Conservation (phyloP, 2,113 vertebrate species). For the Ariopsis seemanni region DNA sequence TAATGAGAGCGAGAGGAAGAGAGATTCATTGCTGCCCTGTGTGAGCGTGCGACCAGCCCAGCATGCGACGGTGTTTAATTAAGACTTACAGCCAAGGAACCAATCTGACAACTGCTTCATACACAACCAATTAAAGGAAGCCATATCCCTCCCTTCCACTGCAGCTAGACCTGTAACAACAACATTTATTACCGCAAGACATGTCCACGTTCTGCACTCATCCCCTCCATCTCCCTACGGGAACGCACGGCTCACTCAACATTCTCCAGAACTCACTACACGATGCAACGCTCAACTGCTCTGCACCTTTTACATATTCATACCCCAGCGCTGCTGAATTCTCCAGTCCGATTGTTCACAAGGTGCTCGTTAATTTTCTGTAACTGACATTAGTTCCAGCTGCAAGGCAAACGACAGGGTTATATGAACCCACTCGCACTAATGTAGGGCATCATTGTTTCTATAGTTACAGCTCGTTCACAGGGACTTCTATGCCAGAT, state of each 20-base stretch:
- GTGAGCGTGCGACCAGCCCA: conserved; percentile 34
- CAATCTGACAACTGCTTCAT: conserved; percentile 55
- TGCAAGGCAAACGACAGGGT: not conserved
- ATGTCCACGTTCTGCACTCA: not conserved
- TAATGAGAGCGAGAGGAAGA: conserved; percentile 9
- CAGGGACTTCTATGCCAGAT: not conserved
- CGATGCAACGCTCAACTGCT: not conserved
- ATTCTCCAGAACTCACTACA: not conserved
- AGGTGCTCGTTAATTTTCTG: not conserved
- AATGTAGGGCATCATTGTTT: not conserved
- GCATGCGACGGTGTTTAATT: conserved; percentile 56
- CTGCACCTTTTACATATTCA: not conserved
- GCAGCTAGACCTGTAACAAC: conserved; percentile 39
- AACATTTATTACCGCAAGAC: conserved; percentile 31
- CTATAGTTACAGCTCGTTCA: not conserved
- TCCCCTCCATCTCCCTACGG: not conserved
- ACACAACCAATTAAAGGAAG: conserved; percentile 51
- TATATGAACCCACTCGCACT: not conserved
- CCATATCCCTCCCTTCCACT: conserved; percentile 6
- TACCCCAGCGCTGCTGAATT: not conserved
- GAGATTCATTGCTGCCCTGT: not conserved
- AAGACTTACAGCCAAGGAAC: conserved; percentile 45
- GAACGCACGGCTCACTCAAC: not conserved
- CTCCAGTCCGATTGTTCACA: not conserved
- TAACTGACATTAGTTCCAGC: not conserved